These are phyloP conservation scores for Brachyhypopomus gauderio DNA, from an alignment of 2,113 vertebrate species.

Conservation along the genomic window DNA sequence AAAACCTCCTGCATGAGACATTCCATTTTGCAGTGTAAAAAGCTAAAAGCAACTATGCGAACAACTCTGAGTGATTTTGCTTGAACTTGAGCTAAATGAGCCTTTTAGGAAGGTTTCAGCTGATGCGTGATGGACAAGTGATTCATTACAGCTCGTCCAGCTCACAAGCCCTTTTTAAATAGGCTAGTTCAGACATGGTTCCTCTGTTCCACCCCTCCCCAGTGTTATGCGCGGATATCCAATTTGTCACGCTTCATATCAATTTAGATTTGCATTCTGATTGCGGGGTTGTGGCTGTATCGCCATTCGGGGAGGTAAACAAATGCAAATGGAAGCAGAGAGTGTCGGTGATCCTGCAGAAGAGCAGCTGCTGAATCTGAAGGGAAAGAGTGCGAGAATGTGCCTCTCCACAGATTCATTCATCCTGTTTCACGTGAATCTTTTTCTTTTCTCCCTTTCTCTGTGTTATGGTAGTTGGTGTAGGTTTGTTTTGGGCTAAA, in stretches of 20 bases:
- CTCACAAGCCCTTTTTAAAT: slow-evolving; percentile 19
- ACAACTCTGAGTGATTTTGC: background rate
- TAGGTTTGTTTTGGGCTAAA: background rate
- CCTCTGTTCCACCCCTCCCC: background rate
- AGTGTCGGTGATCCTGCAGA: slow-evolving; percentile 36
- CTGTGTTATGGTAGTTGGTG: background rate
- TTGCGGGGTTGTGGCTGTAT: slow-evolving; percentile 33
- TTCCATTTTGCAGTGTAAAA: background rate
- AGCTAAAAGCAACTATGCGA: background rate
- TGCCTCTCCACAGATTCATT: background rate
- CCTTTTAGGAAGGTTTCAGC: slow-evolving; percentile 16
- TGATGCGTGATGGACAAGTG: slow-evolving; percentile 38
- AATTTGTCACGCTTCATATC: slow-evolving; percentile 40
- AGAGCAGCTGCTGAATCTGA: slow-evolving; percentile 31
- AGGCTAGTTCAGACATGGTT: slow-evolving; percentile 28
- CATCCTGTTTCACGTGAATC: background rate
- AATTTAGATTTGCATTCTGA: slow-evolving; percentile 56
- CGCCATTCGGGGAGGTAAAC: slow-evolving; percentile 49
- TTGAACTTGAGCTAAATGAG: slow-evolving; percentile 5
- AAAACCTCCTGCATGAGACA: background rate
- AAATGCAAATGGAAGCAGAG: slow-evolving; percentile 52
- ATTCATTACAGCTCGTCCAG: slow-evolving; percentile 2
- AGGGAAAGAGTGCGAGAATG: slow-evolving; percentile 22
- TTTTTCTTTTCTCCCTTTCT: too few relatives aligned
- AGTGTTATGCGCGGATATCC: slow-evolving; percentile 13